These are phyloP conservation scores for Anguilla anguilla DNA, from an alignment of 2,797 vertebrate species.

Conservation along the genomic window DNA sequence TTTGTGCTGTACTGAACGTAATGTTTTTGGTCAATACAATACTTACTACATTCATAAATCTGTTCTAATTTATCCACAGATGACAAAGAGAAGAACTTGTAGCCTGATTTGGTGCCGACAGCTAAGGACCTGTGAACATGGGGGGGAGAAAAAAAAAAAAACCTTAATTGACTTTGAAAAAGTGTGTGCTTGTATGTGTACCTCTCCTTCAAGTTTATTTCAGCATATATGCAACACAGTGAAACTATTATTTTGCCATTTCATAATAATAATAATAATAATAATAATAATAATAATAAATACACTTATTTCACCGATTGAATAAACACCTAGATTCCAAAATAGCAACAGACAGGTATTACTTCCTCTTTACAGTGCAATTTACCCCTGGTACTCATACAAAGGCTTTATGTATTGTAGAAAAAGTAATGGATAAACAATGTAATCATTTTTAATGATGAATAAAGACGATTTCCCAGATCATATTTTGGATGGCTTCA, in stretches of 20 bases:
- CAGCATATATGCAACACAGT: background rate
- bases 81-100: slow-evolving; percentile 98
- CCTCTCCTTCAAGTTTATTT: background rate
- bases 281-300: background rate
- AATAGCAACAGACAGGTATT: background rate
- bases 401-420: background rate
- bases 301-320: background rate
- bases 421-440: background rate
- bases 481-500: slow-evolving; percentile 21
- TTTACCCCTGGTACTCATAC: background rate
- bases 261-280: background rate
- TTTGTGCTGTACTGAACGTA: background rate
- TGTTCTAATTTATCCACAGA: slow-evolving; percentile 99
- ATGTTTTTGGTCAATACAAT: slow-evolving; percentile 29
- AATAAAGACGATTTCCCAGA: slow-evolving; percentile 5
- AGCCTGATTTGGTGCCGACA: slow-evolving; percentile 97
- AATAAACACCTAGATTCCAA: background rate
- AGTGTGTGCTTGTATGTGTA: background rate
- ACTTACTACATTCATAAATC: slow-evolving; percentile 99
- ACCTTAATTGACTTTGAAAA: background rate
- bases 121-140: slow-evolving; percentile 84
- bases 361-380: slow-evolving; percentile 7
- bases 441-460: background rate
- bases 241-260: background rate
- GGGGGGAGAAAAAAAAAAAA: background rate